Evolutionary conservation across 2,888 invertebrate genomes (phyloP), one percentile per base, ranked within the genome.

Genomic region (Lasiommata megera): DNA sequence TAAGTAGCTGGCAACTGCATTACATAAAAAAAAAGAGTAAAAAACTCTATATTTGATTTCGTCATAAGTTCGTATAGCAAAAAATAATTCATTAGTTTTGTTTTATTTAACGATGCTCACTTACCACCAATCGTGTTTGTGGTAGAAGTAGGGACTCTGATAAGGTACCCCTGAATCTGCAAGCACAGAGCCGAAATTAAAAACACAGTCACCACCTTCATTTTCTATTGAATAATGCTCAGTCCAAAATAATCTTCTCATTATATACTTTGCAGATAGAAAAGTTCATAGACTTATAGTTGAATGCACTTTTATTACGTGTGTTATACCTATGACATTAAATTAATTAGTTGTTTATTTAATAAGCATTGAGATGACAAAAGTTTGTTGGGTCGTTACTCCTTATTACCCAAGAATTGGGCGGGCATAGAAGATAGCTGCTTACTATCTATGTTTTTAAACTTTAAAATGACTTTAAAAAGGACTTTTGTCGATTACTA

Each of bases 191-290:
- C 50, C 18, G 67, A 63, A 7, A 76, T 46, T 18, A 80, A 48
- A 41, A 77, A 28, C 56, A 81, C 61, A 76, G 74, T 73, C 71
- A 82, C 65, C 67, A 68, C 64, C 75, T 82, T 82, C 88, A 88
- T 88, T 61, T 76, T 67, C 57, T 41, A 57, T 34, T 12, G 7
- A 43, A 56, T 38, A 66, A 63, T 67, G 60, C 18, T 5, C 36
- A 9, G 6, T 37, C 8, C 28, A 58, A 43, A 38, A 34, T 41
- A 29, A 29, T 6, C 31, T 46, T 44, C 48, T 11, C 54, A 60
- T 66, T 53, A 64, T 68, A 68, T 69, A 69, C 56, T 54, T 31
- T 54, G 40, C 51, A 54, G 9, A 31, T 44, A 57, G 9, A 48
- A 54, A 54, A 62, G 64, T 66, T 70, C 68, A 51, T 67, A 74